phyloP scores from a whole-genome alignment of 1,140 invertebrate species.

The Drosophila pectinifera region DNA sequence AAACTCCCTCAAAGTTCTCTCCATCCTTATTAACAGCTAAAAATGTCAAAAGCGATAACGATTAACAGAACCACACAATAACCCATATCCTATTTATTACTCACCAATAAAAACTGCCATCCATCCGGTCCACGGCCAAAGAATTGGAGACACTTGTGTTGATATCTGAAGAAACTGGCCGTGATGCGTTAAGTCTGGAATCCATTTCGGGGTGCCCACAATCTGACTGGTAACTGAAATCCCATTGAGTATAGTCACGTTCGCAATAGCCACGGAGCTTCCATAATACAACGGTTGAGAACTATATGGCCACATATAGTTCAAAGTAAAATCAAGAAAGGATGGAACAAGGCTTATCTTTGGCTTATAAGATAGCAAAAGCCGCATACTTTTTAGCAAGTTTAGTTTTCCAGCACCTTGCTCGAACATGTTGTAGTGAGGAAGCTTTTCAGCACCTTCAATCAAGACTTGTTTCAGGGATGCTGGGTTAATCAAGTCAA shows the following conservation, averaged over 20 bases:
- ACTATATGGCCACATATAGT: conserved; percentile 91
- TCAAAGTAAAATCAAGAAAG: conserved; percentile 64
- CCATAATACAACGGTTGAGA: conserved; percentile 96
- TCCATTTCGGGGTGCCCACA: conserved; percentile 91
- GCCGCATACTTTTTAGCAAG: conserved; percentile 91
- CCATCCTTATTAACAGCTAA: conserved; percentile 68
- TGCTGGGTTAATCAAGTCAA: conserved; percentile 93
- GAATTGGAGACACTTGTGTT: conserved; percentile 90
- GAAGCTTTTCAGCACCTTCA: conserved; percentile 93
- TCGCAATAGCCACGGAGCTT: conserved; percentile 94
- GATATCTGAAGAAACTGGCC: conserved; percentile 91
- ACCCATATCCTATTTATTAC: neutral
- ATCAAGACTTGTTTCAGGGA: conserved; percentile 98
- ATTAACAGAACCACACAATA: neutral
- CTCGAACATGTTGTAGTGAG: conserved; percentile 97
- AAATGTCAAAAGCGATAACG: neutral
- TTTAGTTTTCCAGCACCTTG: conserved; percentile 98
- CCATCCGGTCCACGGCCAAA: conserved; percentile 99
- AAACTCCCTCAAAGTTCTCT: conserved; percentile 77
- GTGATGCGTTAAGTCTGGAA: conserved; percentile 92
- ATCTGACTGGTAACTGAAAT: conserved; percentile 94
- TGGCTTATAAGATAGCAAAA: conserved; percentile 92
- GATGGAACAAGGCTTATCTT: conserved; percentile 91
- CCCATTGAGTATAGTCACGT: conserved; percentile 95
- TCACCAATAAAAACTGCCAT: conserved; percentile 89